Percentiles rank a stretch among this genome's conserved stretches.
Evolutionary conservation across 2,113 vertebrate genomes (phyloP).

Genomic region (Antechinus flavipes): DNA sequence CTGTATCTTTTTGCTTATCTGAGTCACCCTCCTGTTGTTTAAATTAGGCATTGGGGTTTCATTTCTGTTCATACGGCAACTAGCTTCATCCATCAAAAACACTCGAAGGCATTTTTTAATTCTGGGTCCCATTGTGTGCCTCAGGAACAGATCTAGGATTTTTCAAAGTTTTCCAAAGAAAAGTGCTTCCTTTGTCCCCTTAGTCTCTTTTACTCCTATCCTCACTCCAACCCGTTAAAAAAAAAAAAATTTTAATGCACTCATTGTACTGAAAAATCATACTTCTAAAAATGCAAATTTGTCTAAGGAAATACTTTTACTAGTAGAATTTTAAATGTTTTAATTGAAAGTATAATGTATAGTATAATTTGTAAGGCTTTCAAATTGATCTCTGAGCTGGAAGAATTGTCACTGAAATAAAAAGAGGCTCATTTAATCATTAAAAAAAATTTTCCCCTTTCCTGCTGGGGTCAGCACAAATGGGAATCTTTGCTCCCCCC

Average conservation of each 20-base stretch:
- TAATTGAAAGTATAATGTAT: conserved; percentile 19
- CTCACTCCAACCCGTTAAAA: neutral
- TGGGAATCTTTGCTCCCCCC: conserved; percentile 68
- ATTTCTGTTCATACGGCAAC: too few species aligned
- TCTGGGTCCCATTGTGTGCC: neutral
- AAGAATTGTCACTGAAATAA: neutral
- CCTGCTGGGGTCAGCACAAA: conserved; percentile 78
- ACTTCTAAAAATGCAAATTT: conserved; percentile 36
- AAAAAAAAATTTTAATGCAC: neutral
- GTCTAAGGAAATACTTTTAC: conserved; percentile 30
- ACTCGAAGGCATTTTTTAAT: neutral
- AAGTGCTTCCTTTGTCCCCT: neutral
- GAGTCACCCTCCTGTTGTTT: neutral
- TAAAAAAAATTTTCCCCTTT: conserved; percentile 58
- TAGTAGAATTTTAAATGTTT: conserved; percentile 46
- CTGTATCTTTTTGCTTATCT: neutral
- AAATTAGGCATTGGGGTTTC: conserved; percentile 4
- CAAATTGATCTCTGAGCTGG: neutral
- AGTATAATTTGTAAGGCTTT: conserved; percentile 17
- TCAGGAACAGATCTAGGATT: neutral
- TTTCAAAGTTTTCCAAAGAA: neutral
- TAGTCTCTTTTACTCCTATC: neutral
- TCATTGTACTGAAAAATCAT: neutral
- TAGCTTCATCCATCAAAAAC: too few species aligned
- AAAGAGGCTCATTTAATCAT: conserved; percentile 43